Evolutionary conservation across 2,888 invertebrate species (phyloP).

Genomic region (Caradrina clavipalpis): DNA sequence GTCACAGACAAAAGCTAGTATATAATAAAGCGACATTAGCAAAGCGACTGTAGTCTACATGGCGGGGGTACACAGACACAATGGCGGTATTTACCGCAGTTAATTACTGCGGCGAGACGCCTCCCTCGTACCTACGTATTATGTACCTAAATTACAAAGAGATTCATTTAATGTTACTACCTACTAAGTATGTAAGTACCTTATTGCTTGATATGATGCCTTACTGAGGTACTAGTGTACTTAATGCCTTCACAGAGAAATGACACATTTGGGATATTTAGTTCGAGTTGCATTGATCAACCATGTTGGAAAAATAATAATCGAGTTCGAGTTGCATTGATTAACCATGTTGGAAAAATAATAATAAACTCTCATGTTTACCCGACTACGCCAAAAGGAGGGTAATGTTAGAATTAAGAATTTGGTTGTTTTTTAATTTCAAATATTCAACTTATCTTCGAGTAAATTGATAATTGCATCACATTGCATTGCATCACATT

Average conservation of each 20-base stretch:
- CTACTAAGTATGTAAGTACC: conserved; percentile 12
- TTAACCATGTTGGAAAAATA: too few relatives aligned
- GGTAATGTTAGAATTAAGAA: too few relatives aligned
- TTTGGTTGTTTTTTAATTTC: too few relatives aligned
- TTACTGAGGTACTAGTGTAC: neutral
- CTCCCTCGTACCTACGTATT: conserved; percentile 46
- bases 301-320: too few relatives aligned
- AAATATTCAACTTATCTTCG: too few relatives aligned
- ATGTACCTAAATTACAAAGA: conserved; percentile 49
- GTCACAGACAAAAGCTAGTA: too few relatives aligned
- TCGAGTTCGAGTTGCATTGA: too few relatives aligned
- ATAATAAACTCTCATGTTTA: too few relatives aligned
- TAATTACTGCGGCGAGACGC: conserved; percentile 76
- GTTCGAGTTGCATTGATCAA: too few relatives aligned
- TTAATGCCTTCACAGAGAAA: conserved; percentile 21
- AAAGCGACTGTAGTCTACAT: conserved; percentile 41
- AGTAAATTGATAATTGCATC: too few relatives aligned
- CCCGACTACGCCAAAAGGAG: too few relatives aligned
- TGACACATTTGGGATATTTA: conserved; percentile 5
- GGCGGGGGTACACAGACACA: conserved; percentile 57
- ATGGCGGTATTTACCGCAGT: conserved; percentile 74
- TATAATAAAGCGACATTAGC: conserved; percentile 10
- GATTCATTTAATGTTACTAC: conserved; percentile 45
- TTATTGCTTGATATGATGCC: neutral
- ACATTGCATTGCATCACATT: too few relatives aligned